phyloP scores from a whole-genome alignment of 2,888 invertebrate genomes.

The Thereva unica region DNA sequence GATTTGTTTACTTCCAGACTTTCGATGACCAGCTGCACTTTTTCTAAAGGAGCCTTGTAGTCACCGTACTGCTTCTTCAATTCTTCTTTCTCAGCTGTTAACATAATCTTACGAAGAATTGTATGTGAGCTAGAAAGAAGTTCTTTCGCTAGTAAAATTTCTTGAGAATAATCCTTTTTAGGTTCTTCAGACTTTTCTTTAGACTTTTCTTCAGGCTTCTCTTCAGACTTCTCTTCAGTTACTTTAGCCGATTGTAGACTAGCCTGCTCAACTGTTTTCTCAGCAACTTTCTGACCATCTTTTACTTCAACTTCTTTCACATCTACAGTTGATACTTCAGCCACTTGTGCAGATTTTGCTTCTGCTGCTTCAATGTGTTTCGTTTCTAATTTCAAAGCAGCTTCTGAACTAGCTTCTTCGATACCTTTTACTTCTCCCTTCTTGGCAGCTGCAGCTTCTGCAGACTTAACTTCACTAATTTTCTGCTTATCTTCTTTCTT shows the following conservation, averaged over 20 bases:
- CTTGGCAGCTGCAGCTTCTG: conserved; percentile 41
- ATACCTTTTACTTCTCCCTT: conserved; percentile 38
- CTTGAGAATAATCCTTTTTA: conserved; percentile 1
- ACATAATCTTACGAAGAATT: neutral
- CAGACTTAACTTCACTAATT: neutral
- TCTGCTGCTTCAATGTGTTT: neutral
- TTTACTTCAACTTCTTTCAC: neutral
- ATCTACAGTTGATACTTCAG: neutral
- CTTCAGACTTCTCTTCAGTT: neutral
- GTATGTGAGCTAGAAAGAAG: neutral
- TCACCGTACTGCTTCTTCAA: too few relatives aligned
- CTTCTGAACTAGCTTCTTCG: neutral
- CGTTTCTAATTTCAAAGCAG: conserved; percentile 2
- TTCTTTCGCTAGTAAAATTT: conserved; percentile 21
- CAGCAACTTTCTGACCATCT: too few relatives aligned
- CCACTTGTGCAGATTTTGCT: neutral
- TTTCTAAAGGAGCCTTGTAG: neutral
- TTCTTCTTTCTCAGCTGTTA: neutral
- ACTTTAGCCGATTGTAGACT: too few relatives aligned
- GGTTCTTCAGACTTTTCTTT: neutral
- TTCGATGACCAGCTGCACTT: conserved; percentile 1
- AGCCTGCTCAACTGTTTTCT: too few relatives aligned
- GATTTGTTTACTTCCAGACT: neutral
- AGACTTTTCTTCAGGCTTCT: conserved; percentile 8
- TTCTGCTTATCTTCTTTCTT: conserved; percentile 12